Base-by-base conservation (phyloP, 2,113 vertebrate genomes). In the Sylvia atricapilla region DNA sequence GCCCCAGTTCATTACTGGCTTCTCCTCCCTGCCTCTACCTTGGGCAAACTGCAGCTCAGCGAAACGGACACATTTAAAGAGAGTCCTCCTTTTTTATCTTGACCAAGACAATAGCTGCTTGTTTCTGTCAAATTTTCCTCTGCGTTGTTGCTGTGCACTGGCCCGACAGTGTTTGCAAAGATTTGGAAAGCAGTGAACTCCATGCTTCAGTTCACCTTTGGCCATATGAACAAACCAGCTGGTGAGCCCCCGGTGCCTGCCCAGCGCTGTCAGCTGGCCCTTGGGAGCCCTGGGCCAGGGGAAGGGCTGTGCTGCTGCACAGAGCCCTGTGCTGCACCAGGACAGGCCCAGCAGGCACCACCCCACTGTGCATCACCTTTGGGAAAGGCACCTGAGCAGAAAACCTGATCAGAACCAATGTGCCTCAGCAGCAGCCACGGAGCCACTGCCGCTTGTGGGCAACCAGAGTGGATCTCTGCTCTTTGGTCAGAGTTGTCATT, bases 381-480 rank as follows among this genome's bases (percentile, higher is more conserved):
- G 96, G 73, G 55, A 79, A 88, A 83, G 92, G 47, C 89, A 87
- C 70, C 94, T 87, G 77, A 50, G 60, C 92, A 86, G 73, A 75
- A 80, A n/a, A n/a, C n/a, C n/a, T n/a, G n/a, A n/a, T n/a, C 92
- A 86, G 73, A 75, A 80, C 72, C 90, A 78, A 19, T 8, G 93
- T 15, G n/a, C 46, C 14, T 87, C 85, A 66, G n/a, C 73, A 37
- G 89, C 63, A 87, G 67, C 39, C 66, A 31, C 1, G 8, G 55
- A 84, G 73, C 46, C 27, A 22, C 73, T 49, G 72, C 70, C 55
- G 28, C 56, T 87, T 74, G 76, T 28, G 80, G 77, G 66, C 60
- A 87, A 22, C 24, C 35, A 56, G 88, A 53, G 88, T 0, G 6
- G 30, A 33, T 78, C 82, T 85, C 70, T 70, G 67, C n/a, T 30